phyloP scores from a whole-genome alignment of 2,113 vertebrate species.

The Engraulis encrasicolus region DNA sequence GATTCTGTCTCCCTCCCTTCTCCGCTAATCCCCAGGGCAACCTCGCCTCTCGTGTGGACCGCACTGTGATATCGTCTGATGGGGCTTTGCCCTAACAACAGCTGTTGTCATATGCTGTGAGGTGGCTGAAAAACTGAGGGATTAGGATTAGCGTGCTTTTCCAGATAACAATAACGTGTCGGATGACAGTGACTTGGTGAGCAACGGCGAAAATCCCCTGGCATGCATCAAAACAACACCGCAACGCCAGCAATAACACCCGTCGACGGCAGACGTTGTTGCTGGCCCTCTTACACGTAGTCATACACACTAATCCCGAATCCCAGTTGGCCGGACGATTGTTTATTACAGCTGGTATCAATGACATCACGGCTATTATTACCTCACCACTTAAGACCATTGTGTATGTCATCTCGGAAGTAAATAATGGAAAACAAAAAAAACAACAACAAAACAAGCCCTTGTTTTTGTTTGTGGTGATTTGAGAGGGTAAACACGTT shows the following conservation, averaged over 20 bases:
- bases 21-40: not conserved
- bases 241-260: constrained; percentile 52
- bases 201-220: constrained; percentile 26
- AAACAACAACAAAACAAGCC: constrained; percentile 66
- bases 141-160: constrained; percentile 65
- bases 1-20: constrained; percentile 4
- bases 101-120: constrained; percentile 50
- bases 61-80: not conserved
- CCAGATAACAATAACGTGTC: constrained; percentile 63
- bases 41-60: constrained; percentile 23
- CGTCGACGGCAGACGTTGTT: not conserved
- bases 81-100: constrained; percentile 43
- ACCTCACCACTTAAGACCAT: constrained; percentile 61
- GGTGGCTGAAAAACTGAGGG: constrained; percentile 55
- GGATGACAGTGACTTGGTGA: constrained; percentile 55
- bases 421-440: constrained; percentile 1
- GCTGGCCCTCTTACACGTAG: not conserved
- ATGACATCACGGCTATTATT: constrained; percentile 70
- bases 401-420: constrained; percentile 64
- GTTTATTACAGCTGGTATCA: constrained; percentile 65
- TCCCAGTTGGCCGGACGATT: constrained; percentile 61
- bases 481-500: not conserved
- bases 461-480: constrained; percentile 21
- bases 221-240: constrained; percentile 48
- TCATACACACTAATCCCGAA: constrained; percentile 54